Percentiles rank a stretch among this genome's conserved stretches.
Evolutionary conservation across 2,113 vertebrate genomes (phyloP).

Genomic region (Phrynosoma blainvillii): DNA sequence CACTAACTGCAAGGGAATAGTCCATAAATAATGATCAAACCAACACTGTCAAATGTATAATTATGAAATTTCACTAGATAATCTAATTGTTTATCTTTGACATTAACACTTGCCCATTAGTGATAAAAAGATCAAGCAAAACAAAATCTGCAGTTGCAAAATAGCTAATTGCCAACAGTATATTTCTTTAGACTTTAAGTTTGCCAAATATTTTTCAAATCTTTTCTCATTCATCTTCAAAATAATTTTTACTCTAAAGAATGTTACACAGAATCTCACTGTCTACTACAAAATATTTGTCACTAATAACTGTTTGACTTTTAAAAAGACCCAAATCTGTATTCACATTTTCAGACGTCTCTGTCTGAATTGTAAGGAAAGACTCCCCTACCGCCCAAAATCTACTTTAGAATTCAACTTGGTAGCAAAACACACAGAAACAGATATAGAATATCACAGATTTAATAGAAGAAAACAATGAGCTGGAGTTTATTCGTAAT

Average conservation of each 20-base stretch:
- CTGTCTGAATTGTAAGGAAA: neutral
- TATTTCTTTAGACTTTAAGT: neutral
- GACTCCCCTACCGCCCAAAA: neutral
- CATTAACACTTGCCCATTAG: neutral
- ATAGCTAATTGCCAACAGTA: neutral
- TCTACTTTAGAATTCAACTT: neutral
- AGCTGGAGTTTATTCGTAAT: too few species aligned
- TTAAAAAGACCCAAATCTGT: neutral
- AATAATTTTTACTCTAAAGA: neutral
- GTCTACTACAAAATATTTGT: too few species aligned
- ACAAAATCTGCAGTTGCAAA: neutral
- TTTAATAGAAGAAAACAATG: neutral
- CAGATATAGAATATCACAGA: neutral
- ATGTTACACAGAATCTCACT: neutral
- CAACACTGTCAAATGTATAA: neutral
- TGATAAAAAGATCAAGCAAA: neutral
- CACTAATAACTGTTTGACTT: too few species aligned
- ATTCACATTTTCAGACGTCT: neutral
- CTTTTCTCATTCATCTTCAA: neutral
- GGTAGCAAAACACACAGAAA: neutral
- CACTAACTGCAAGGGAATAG: conserved; percentile 86
- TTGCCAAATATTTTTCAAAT: neutral
- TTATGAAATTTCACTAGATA: neutral
- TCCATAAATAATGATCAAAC: neutral
- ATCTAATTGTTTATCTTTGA: conserved; percentile 21